These are phyloP conservation scores for Parapsyche elsis DNA, from an alignment of 1,140 invertebrate species.

Conservation along the genomic window DNA sequence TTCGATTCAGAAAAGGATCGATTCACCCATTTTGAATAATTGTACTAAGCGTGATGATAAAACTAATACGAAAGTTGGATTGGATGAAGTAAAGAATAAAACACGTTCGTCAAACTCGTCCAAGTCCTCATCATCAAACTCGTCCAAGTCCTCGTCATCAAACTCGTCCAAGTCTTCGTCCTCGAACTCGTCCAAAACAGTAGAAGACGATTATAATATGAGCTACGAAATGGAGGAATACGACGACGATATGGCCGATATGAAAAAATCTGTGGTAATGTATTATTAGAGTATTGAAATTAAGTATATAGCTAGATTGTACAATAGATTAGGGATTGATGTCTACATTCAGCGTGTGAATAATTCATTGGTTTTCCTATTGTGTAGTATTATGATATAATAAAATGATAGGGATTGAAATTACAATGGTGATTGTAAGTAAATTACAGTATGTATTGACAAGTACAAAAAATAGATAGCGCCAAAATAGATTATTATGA, in stretches of 20 bases:
- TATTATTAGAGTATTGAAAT: neutral
- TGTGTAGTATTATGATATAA: neutral
- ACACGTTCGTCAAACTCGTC: no score
- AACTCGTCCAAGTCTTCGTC: constrained; percentile 8
- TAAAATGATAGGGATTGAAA: neutral
- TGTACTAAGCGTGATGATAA: no score
- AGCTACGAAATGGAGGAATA: constrained; percentile 39
- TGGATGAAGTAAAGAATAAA: neutral
- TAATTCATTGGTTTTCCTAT: neutral
- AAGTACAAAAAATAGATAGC: no score
- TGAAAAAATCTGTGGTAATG: constrained; percentile 12
- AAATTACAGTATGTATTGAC: no score
- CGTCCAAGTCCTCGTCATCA: no score
- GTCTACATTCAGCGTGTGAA: neutral
- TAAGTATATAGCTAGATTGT: neutral
- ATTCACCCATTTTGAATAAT: neutral
- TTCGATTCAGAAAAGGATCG: neutral
- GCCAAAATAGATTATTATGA: no score
- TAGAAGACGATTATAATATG: constrained; percentile 31
- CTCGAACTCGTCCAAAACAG: neutral
- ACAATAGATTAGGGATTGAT: neutral
- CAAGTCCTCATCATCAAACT: no score
- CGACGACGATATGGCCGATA: neutral
- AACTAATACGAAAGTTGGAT: neutral
- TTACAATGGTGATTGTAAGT: no score